Evolutionary conservation across 2,888 invertebrate species (phyloP), one percentile per base, ranked within the genome.

Genomic region (Aethes cnicana): DNA sequence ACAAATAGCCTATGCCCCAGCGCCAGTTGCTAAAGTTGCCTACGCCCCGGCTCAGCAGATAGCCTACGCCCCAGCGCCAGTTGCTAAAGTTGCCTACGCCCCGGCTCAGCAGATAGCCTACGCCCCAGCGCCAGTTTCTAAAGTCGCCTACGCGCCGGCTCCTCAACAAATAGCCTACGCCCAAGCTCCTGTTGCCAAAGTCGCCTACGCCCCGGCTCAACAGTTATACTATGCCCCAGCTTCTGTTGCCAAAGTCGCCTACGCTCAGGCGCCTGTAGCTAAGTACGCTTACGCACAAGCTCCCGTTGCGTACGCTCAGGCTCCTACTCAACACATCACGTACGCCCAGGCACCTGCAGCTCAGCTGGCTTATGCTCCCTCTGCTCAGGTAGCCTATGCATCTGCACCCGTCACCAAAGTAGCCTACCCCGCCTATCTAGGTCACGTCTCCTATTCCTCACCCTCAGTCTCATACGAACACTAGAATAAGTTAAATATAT

Each of bases 381-480:
- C 25, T 14, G 26, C 44, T 16, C 53, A 37, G 32, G 46, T 58
- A 20, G 56, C 55, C 14, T 63, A 63, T 49, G 57, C 64, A 1
- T 50, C 58, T 16, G 58, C 58, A 4, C 20, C 63, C 30, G 47
- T 60, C 16, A 59, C 65, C 28, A 66, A 63, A 25, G 47, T 73
- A 1, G 60, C 72, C 43, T 69, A 67, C 56, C 50, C 64, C 8
- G 53, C 60, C 9, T 59, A 60, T 49, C 66, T 68, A 35, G 78
- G 77, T 9, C 79, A 80, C 52, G 80, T 82, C 54, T 66, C 72
- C 54, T 86, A 66, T 74, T 76, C 84, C 8, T 84, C 85, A 21
- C 84, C 85, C 33, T 67, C 70, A 54, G 72, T 75, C 58, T 79
- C 84, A 25, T 88, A 88, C 75, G 80, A 84, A 26, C 87, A 88